Evolutionary conservation across 2,888 invertebrate species (phyloP), one percentile per base, ranked within the genome.

Genomic region (Phymatocera aterrima): DNA sequence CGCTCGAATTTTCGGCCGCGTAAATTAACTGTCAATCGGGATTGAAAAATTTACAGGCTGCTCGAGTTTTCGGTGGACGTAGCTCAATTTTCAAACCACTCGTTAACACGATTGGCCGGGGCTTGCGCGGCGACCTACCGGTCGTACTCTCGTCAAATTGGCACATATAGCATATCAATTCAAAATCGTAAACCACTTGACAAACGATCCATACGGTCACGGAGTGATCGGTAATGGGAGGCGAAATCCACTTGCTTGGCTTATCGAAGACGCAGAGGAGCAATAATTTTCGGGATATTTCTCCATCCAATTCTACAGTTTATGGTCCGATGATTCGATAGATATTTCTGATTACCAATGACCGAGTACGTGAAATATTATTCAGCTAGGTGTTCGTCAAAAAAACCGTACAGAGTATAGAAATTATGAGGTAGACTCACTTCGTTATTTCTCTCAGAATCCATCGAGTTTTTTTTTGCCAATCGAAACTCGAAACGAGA

Each of bases 31-130:
- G 57, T 28, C 28, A 21, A 28, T 57, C 57, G 28, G 2, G 21
- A 28, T 1, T 57, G 4, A 3, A 57, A 57, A 57, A 15, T 10
- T 57, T 28, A 57, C 57, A 4, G 4, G 12, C 24, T 57, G 57
- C 57, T 57, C 64, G 64, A n/a, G n/a, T 57, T 57, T 64, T 24
- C 37, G 15, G 37, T 18, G 37, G 37, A 64, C 64, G n/a, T n/a
- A 64, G 34, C 37, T 64, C 34, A 37, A n/a, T 68, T 68, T 46
- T 68, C 46, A 18, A 68, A 68, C 46, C 28, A 68, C 43, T 43
- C 68, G 61, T 61, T 61, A 61, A 61, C 61, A 37, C 61, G 34
- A 61, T 61, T 37, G 61, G 34, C 61, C 61, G 37, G 31, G 61
- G 57, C 28, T 64, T 21, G 37, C 37, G 37, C 18, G n/a, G n/a